A percentile compares a stretch with the other conserved stretches of the same genome.
These are phyloP conservation scores for Baryphthengus martii DNA, from an alignment of 2,113 vertebrate genomes.

Conservation along the genomic window DNA sequence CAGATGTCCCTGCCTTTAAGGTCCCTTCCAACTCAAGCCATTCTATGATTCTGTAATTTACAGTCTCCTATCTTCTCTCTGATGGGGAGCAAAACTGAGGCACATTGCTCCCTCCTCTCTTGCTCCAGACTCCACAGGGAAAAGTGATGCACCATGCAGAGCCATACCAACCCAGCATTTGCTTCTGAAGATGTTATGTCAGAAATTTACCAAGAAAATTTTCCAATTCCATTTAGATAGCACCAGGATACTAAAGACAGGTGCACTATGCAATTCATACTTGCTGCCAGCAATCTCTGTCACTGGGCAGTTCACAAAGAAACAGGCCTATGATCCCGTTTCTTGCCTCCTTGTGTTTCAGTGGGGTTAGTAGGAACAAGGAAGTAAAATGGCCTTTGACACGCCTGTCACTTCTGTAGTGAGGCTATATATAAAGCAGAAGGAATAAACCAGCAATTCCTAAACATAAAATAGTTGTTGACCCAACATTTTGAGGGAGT, in stretches of 20 bases:
- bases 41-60: no score
- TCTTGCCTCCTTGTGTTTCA: neutral
- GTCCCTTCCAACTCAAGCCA: no score
- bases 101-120: neutral
- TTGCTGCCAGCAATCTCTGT: neutral
- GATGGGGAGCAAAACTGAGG: neutral
- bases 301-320: neutral
- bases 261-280: neutral
- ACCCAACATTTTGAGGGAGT: neutral
- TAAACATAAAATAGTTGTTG: neutral
- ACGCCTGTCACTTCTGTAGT: neutral
- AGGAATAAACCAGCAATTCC: neutral
- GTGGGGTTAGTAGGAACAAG: neutral
- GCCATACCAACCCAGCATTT: neutral
- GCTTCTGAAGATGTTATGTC: neutral
- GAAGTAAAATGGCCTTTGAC: neutral
- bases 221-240: neutral
- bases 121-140: neutral
- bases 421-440: neutral
- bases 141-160: neutral
- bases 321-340: neutral
- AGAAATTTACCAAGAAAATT: neutral
- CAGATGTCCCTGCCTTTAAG: no score
- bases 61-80: neutral
- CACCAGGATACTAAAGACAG: neutral